phyloP scores from a whole-genome alignment of 2,797 vertebrate genomes.

The Cetoscarus ocellatus region DNA sequence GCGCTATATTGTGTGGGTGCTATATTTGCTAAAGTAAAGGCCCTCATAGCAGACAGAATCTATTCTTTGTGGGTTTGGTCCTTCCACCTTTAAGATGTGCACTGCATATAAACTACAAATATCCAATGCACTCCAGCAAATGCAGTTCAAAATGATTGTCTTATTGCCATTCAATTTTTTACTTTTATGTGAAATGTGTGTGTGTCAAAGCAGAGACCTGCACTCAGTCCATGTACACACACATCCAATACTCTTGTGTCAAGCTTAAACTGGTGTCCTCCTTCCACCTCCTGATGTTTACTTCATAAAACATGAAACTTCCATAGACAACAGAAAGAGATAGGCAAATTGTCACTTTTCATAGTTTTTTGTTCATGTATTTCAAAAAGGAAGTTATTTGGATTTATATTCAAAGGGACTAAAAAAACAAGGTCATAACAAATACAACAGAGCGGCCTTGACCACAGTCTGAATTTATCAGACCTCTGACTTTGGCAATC shows the following conservation, averaged over 20 bases:
- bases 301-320: slow-evolving; percentile 65
- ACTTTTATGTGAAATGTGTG: slow-evolving; percentile 41
- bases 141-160: slow-evolving; percentile 39
- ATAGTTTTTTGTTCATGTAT: slow-evolving; percentile 34
- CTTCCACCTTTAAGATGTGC: neutral
- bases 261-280: slow-evolving; percentile 59
- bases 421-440: slow-evolving; percentile 39
- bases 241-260: slow-evolving; percentile 67
- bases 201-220: slow-evolving; percentile 64
- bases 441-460: slow-evolving; percentile 17
- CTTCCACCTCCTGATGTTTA: slow-evolving; percentile 24
- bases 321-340: slow-evolving; percentile 23
- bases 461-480: slow-evolving; percentile 36
- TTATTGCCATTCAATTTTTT: slow-evolving; percentile 27
- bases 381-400: slow-evolving; percentile 30
- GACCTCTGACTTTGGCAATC: slow-evolving; percentile 23
- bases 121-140: slow-evolving; percentile 15
- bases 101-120: neutral
- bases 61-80: too few species aligned
- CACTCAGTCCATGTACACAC: slow-evolving; percentile 65
- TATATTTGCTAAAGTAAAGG: too few species aligned
- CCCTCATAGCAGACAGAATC: too few species aligned
- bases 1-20: too few species aligned
- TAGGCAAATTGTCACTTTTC: slow-evolving; percentile 25
- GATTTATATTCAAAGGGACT: slow-evolving; percentile 44